Evolutionary conservation across 2,113 vertebrate genomes (phyloP).

Genomic region (Paralichthys olivaceus): DNA sequence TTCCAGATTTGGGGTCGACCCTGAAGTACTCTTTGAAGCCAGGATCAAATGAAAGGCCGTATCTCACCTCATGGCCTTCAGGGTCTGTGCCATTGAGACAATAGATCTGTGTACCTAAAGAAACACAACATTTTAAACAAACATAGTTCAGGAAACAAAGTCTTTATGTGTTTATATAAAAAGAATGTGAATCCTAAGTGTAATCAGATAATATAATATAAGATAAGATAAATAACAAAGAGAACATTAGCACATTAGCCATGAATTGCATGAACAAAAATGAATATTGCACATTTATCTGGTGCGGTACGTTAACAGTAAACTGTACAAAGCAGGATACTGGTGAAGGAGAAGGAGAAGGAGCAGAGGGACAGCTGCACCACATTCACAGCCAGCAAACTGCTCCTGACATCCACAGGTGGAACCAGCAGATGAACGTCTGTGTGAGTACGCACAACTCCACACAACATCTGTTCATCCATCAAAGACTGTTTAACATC

Average conservation of each 20-base stretch:
- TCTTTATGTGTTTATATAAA: neutral
- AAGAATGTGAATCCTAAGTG: too few species aligned
- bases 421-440: slow-evolving; percentile 44
- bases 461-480: slow-evolving; percentile 53
- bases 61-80: slow-evolving; percentile 90
- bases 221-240: too few species aligned
- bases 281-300: too few species aligned
- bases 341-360: too few species aligned
- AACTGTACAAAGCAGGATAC: too few species aligned
- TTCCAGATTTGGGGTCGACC: slow-evolving; percentile 88
- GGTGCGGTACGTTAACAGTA: too few species aligned
- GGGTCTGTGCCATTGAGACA: slow-evolving; percentile 94
- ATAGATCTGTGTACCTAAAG: slow-evolving; percentile 91
- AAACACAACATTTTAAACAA: neutral
- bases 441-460: slow-evolving; percentile 12
- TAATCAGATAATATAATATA: neutral
- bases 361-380: slow-evolving; percentile 36
- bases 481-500: slow-evolving; percentile 50
- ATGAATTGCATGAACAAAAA: too few species aligned
- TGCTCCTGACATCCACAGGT: slow-evolving; percentile 50
- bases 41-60: slow-evolving; percentile 89
- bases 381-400: slow-evolving; percentile 41
- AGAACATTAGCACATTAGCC: too few species aligned
- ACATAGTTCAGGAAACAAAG: neutral
- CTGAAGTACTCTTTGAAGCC: slow-evolving; percentile 88